Conservation (phyloP, 2,888 invertebrate species). For the Oxyteleia sp. region DNA sequence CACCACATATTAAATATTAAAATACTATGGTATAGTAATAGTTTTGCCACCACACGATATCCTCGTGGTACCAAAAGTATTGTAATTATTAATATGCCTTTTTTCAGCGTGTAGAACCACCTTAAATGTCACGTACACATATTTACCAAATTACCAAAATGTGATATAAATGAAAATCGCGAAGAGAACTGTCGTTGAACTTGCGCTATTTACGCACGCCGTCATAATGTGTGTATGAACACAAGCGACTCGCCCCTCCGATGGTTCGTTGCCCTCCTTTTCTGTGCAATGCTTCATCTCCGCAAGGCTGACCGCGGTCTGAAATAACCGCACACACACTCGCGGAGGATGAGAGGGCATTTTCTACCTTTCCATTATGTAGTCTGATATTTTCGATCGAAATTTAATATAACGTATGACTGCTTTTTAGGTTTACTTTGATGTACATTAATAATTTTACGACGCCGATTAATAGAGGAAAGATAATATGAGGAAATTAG, state of each 20-base stretch:
- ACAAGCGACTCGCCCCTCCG: constrained; percentile 33
- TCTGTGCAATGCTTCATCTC: constrained; percentile 65
- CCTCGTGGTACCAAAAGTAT: too few relatives aligned
- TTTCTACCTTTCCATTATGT: constrained; percentile 66
- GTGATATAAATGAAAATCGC: constrained; percentile 23
- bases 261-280: constrained; percentile 67
- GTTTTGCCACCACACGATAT: too few relatives aligned
- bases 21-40: too few relatives aligned
- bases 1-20: too few relatives aligned
- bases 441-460: constrained; percentile 48
- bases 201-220: constrained; percentile 70
- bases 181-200: constrained; percentile 68
- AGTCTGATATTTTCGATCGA: constrained; percentile 55
- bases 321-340: constrained; percentile 59
- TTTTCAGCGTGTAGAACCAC: too few relatives aligned
- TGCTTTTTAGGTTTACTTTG: constrained; percentile 57
- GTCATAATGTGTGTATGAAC: constrained; percentile 46
- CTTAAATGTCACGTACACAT: neutral
- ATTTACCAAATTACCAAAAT: constrained; percentile 31
- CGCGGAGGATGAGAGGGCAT: constrained; percentile 38
- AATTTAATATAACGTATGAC: constrained; percentile 60
- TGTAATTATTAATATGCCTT: too few relatives aligned
- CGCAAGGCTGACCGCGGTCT: constrained; percentile 71
- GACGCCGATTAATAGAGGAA: constrained; percentile 35
- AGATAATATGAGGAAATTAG: constrained; percentile 21